phyloP scores from a whole-genome alignment of 2,797 vertebrate species.

The Danionella dracula region DNA sequence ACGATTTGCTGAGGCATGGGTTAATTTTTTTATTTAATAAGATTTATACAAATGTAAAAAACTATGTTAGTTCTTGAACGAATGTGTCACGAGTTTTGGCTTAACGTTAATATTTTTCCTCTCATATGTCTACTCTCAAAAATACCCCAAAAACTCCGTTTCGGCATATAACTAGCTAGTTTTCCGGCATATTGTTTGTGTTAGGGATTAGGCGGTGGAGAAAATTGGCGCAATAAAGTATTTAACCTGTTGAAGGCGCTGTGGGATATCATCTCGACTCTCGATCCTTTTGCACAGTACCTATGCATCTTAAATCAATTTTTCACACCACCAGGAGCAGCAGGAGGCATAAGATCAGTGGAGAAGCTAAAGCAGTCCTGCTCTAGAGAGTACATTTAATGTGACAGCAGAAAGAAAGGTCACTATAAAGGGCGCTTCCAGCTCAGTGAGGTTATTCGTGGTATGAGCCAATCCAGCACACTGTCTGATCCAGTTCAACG shows the following conservation, averaged over 20 bases:
- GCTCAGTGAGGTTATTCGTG: constrained; percentile 1
- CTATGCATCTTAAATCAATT: neutral
- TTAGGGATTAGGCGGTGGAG: too few relatives aligned
- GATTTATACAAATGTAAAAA: too few relatives aligned
- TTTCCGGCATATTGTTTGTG: too few relatives aligned
- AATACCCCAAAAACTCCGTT: too few relatives aligned
- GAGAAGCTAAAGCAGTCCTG: neutral
- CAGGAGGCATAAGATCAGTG: neutral
- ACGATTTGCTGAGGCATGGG: too few relatives aligned
- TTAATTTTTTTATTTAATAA: too few relatives aligned
- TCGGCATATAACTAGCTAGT: too few relatives aligned
- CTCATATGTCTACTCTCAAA: too few relatives aligned
- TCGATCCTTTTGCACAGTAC: neutral
- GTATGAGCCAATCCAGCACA: neutral
- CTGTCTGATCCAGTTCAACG: constrained; percentile 6
- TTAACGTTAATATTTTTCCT: too few relatives aligned
- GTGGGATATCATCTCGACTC: constrained; percentile 27
- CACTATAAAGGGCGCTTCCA: constrained; percentile 1
- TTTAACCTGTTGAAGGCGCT: constrained; percentile 52
- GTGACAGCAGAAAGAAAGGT: constrained; percentile 13
- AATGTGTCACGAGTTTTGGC: too few relatives aligned
- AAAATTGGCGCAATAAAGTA: constrained; percentile 4
- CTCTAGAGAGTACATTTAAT: neutral
- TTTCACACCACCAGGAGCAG: neutral
- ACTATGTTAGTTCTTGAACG: too few relatives aligned